Percentiles rank a stretch among this genome's conserved stretches.
phyloP scores from a whole-genome alignment of 2,888 invertebrate species.

The Ganaspis brasiliensis region DNA sequence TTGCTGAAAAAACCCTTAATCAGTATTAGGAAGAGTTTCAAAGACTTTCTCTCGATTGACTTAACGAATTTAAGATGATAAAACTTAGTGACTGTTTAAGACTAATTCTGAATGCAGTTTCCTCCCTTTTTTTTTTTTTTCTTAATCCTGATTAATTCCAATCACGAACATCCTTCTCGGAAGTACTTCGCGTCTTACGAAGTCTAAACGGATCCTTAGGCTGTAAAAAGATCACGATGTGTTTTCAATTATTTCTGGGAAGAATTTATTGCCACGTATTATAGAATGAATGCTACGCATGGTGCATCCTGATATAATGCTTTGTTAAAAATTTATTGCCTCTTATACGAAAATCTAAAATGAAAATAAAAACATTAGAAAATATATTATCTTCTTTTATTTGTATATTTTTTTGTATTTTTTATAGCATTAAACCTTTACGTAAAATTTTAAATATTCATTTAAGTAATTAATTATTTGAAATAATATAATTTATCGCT shows the following conservation, averaged over 20 bases:
- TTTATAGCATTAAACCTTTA: no score
- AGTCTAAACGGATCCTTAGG: neutral
- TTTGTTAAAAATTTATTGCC: neutral
- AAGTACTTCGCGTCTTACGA: conserved; percentile 35
- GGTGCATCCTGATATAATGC: conserved; percentile 48
- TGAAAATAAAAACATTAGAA: no score
- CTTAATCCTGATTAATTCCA: conserved; percentile 57
- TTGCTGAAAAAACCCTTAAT: conserved; percentile 12
- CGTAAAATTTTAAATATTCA: neutral
- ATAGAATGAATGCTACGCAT: conserved; percentile 56
- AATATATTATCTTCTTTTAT: no score
- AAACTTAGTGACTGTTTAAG: conserved; percentile 6
- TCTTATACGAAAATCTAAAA: no score
- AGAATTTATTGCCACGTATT: conserved; percentile 60
- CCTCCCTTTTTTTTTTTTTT: neutral
- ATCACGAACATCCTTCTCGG: conserved; percentile 57
- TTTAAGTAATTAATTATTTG: no score
- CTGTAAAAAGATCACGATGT: conserved; percentile 44
- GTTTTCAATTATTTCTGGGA: conserved; percentile 59
- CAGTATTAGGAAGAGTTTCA: neutral
- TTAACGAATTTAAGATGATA: conserved; percentile 10
- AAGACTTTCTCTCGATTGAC: conserved; percentile 8
- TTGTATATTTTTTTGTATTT: no score
- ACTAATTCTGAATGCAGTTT: neutral
- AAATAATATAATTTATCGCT: no score